Evolutionary conservation across 2,888 invertebrate genomes (phyloP).

Genomic region (Eilema depressum): DNA sequence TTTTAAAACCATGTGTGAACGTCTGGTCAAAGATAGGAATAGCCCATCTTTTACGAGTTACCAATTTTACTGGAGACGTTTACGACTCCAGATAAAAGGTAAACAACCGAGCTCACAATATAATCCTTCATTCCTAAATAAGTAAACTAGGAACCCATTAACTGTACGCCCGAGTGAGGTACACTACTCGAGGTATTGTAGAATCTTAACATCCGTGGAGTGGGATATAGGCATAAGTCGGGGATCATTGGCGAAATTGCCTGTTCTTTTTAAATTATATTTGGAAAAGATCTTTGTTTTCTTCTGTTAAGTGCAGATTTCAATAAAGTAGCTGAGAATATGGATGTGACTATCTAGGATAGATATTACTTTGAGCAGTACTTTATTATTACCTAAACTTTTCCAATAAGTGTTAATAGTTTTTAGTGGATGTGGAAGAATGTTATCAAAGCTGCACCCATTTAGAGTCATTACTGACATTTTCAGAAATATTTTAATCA

Average conservation of each 20-base stretch:
- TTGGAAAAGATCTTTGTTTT: not conserved
- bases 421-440: too few relatives aligned
- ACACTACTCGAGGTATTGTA: not conserved
- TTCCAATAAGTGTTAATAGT: too few relatives aligned
- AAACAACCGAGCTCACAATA: constrained; percentile 48
- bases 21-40: constrained; percentile 49
- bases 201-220: not conserved
- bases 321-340: not conserved
- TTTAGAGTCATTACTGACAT: too few relatives aligned
- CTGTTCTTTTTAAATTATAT: not conserved
- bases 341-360: too few relatives aligned
- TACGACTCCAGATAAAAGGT: constrained; percentile 47
- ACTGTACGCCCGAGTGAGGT: constrained; percentile 14
- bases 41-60: constrained; percentile 43
- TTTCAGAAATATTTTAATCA: too few relatives aligned
- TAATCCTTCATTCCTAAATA: constrained; percentile 38
- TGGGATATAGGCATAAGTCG: not conserved
- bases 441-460: too few relatives aligned
- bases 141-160: constrained; percentile 23
- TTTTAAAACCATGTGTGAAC: constrained; percentile 27
- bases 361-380: not conserved
- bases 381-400: not conserved
- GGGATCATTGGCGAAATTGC: not conserved
- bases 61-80: constrained; percentile 50
- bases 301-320: not conserved